These are phyloP conservation scores for Macrosteles quadrilineatus DNA, from an alignment of 1,140 invertebrate species.

Conservation along the genomic window DNA sequence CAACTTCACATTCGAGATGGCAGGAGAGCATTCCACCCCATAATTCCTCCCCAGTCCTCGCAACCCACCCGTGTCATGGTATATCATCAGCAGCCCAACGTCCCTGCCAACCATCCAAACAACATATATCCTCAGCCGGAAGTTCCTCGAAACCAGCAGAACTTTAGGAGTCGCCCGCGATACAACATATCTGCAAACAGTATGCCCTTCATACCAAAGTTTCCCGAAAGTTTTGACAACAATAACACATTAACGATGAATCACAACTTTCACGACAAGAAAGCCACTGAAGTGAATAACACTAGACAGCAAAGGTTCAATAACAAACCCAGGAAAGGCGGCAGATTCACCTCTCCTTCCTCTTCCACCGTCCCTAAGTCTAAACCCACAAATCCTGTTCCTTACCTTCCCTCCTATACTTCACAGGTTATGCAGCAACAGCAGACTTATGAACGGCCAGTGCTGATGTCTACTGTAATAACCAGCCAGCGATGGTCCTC, in stretches of 20 bases:
- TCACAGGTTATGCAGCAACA: not conserved
- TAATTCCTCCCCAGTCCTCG: not conserved
- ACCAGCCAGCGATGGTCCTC: not conserved
- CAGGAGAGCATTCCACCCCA: conserved; percentile 12
- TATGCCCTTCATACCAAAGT: conserved; percentile 21
- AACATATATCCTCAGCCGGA: not conserved
- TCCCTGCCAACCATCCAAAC: not conserved
- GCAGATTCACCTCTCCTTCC: not conserved
- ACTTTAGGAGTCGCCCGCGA: not conserved
- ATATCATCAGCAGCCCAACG: not conserved
- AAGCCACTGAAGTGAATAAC: not conserved
- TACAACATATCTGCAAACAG: not conserved
- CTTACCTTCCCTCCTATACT: not conserved
- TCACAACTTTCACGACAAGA: conserved; percentile 13
- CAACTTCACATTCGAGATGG: conserved; percentile 6
- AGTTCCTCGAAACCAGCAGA: not conserved
- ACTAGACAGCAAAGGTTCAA: not conserved
- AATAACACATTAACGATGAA: conserved; percentile 1
- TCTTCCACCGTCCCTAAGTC: not conserved
- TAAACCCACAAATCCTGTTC: not conserved
- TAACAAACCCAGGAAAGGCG: conserved; percentile 4
- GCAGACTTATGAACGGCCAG: not conserved
- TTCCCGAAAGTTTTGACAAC: conserved; percentile 5
- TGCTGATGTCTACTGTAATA: not conserved
- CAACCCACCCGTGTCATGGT: not conserved